These are phyloP conservation scores for Zaprionus lineosus DNA, from an alignment of 2,888 invertebrate genomes.

Conservation along the genomic window DNA sequence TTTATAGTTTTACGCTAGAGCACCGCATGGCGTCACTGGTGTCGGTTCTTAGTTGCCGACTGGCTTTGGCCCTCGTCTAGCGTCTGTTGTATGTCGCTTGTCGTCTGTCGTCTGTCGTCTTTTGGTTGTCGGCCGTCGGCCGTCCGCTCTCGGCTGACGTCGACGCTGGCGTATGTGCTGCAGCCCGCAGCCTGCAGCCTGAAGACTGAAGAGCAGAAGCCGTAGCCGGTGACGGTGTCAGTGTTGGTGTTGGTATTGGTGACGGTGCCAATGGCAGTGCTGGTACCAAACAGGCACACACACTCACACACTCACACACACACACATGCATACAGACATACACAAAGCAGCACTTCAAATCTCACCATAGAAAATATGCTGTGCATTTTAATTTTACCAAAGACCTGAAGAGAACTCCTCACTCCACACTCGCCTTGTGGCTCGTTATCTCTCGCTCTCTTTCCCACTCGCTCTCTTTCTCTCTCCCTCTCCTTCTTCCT, in stretches of 20 bases:
- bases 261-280: constrained; percentile 27
- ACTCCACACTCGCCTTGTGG: not conserved
- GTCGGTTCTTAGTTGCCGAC: constrained; percentile 1
- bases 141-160: too few species aligned
- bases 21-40: constrained; percentile 53
- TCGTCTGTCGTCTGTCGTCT: too few species aligned
- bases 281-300: constrained; percentile 3
- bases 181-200: constrained; percentile 29
- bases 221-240: too few species aligned
- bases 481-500: constrained; percentile 8
- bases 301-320: too few species aligned
- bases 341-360: constrained; percentile 66
- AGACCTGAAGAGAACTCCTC: constrained; percentile 18
- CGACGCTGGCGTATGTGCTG: constrained; percentile 43
- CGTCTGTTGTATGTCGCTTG: too few species aligned
- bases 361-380: constrained; percentile 69
- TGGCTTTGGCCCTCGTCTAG: too few species aligned
- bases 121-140: too few species aligned
- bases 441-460: not conserved
- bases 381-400: constrained; percentile 67
- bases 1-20: constrained; percentile 68
- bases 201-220: too few species aligned
- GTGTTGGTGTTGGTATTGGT: constrained; percentile 4
- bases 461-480: not conserved
- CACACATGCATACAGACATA: constrained; percentile 38